A percentile compares a stretch with the other conserved stretches of the same genome.
phyloP scores from a whole-genome alignment of 2,797 vertebrate genomes.

The Lutra lutra region DNA sequence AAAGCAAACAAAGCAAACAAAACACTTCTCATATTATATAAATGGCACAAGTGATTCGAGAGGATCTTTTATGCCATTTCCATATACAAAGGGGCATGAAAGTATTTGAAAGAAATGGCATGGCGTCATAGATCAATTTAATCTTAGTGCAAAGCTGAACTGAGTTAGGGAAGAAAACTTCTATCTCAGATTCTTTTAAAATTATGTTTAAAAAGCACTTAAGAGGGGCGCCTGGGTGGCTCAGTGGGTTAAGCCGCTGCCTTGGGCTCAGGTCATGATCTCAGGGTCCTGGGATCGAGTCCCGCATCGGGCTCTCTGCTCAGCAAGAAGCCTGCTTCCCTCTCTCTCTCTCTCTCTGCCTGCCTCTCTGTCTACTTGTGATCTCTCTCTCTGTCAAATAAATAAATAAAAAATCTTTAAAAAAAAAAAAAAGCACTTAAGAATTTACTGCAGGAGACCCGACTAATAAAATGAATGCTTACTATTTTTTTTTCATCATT shows the following conservation, averaged over 20 bases:
- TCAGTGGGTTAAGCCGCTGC: too few species aligned
- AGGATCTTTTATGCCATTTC: not conserved
- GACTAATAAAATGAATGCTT: not conserved
- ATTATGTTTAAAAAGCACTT: not conserved
- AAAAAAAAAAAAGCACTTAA: slow-evolving; percentile 30
- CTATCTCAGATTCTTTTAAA: not conserved
- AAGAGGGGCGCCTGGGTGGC: too few species aligned
- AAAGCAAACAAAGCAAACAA: not conserved
- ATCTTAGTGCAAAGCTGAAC: not conserved
- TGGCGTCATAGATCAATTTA: not conserved
- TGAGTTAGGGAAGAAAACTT: not conserved
- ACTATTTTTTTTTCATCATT: not conserved
- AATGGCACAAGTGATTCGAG: not conserved
- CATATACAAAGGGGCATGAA: not conserved
- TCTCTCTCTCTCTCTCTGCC: too few species aligned
- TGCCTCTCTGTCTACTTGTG: too few species aligned
- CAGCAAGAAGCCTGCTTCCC: too few species aligned
- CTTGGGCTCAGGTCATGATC: too few species aligned
- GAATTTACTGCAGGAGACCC: not conserved
- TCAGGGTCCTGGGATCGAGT: too few species aligned
- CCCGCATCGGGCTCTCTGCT: too few species aligned
- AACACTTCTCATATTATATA: not conserved
- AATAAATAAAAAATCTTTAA: too few species aligned
- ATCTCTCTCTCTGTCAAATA: too few species aligned
- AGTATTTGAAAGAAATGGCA: not conserved